phyloP scores from a whole-genome alignment of 2,113 vertebrate species.

The Lutjanus erythropterus region DNA sequence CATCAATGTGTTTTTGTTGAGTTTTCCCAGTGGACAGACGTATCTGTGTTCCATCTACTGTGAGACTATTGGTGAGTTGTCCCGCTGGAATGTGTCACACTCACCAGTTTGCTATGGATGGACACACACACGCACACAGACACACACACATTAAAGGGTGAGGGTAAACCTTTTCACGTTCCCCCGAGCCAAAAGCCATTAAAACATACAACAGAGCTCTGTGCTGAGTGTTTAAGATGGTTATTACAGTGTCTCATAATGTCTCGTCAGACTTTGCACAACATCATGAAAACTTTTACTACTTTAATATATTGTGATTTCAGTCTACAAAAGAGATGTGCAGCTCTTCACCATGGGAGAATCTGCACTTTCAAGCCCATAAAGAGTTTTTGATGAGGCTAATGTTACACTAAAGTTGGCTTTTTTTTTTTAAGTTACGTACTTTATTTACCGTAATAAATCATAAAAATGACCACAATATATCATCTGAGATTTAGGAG shows the following conservation, averaged over 20 bases:
- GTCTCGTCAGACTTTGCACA: neutral
- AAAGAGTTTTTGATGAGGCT: no score
- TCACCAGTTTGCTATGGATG: constrained; percentile 60
- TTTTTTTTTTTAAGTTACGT: no score
- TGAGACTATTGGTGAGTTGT: constrained; percentile 58
- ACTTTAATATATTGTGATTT: no score
- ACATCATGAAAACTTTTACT: neutral
- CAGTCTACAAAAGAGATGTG: no score
- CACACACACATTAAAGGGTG: constrained; percentile 29
- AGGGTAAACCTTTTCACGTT: constrained; percentile 31
- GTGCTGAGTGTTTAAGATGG: constrained; percentile 5
- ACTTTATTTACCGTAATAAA: no score
- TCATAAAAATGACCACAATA: no score
- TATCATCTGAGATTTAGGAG: no score
- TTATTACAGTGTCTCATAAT: constrained; percentile 19
- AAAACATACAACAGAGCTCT: constrained; percentile 29
- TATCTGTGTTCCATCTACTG: constrained; percentile 61
- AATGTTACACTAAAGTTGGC: no score
- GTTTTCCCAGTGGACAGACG: constrained; percentile 52
- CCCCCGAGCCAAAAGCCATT: constrained; percentile 22
- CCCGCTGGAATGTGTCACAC: constrained; percentile 69
- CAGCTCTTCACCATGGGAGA: no score
- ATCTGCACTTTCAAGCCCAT: no score
- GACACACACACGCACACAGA: constrained; percentile 17
- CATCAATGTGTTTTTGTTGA: constrained; percentile 48